Evolutionary conservation across 2,888 invertebrate genomes (phyloP), one percentile per base, ranked within the genome.

Genomic region (Apodemia duryi): DNA sequence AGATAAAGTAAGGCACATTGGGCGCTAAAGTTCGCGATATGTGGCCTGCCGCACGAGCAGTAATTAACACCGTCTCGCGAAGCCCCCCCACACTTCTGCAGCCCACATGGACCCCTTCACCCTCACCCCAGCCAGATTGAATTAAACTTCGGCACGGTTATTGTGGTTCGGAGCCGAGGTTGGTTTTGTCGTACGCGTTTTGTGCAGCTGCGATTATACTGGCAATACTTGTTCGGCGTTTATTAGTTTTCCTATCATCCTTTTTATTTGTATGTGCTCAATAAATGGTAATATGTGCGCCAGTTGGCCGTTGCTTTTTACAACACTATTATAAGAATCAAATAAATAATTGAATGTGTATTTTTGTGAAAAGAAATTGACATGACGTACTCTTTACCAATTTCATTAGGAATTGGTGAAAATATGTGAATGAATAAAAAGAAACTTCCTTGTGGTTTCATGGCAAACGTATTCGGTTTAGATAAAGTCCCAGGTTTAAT

Each of bases 111-210:
- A 46, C 29, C 62, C 73, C 71, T 72, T 70, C 68, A 66, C 73
- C 73, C 63, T 71, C 72, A 65, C 62, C 63, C 61, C 64, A 67
- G 65, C 61, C 66, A 81, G 90, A 90, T 91, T 90, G 91, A 91
- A 91, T 91, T 91, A 91, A 91, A 91, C 88, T 91, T 90, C 80
- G 82, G 86, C 85, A 84, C 83, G 83, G 84, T 87, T 88, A 88
- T 88, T 90, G 88, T 83, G 90, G 90, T 86, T 83, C 85, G 75
- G 83, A 82, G 81, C 81, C 84, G 83, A 82, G 85, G 82, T 86
- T 81, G 86, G 86, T 89, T 88, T 87, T 87, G 90, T 86, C 85
- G 83, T 79, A 74, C 78, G 79, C 84, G 82, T 83, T 87, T 83
- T 84, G 85, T 85, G 85, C 87, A 88, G 84, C 86, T 86, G 85